phyloP scores from a whole-genome alignment of 2,888 invertebrate species.

The Cremastobaeus sp. region DNA sequence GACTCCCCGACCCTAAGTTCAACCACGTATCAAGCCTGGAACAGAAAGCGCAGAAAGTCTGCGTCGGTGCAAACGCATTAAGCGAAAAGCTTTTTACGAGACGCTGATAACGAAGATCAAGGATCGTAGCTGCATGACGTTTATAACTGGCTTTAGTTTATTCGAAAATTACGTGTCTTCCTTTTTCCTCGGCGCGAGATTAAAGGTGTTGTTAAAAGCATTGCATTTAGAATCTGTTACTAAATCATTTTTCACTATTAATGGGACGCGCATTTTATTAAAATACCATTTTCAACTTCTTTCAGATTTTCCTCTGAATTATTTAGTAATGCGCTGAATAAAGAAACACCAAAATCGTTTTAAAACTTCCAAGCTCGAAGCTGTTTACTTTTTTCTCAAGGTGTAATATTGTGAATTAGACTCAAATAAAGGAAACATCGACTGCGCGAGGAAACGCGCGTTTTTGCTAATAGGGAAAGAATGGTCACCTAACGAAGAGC shows the following conservation, averaged over 20 bases:
- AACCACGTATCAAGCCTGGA: conserved; percentile 62
- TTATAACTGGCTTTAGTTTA: conserved; percentile 53
- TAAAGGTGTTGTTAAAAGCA: conserved; percentile 41
- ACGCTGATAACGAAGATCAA: conserved; percentile 58
- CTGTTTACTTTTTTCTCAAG: too few relatives aligned
- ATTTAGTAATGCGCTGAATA: too few relatives aligned
- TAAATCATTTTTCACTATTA: conserved; percentile 32
- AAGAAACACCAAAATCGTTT: neutral
- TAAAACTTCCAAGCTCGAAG: too few relatives aligned
- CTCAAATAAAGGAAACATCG: too few relatives aligned
- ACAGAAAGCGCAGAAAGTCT: conserved; percentile 51
- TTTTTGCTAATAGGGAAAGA: too few relatives aligned
- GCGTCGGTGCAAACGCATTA: conserved; percentile 54
- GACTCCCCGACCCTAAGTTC: conserved; percentile 61
- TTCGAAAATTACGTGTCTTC: conserved; percentile 53
- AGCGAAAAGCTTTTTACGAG: conserved; percentile 58
- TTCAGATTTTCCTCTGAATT: too few relatives aligned
- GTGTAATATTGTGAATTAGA: too few relatives aligned
- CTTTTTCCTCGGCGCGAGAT: conserved; percentile 37
- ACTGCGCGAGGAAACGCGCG: too few relatives aligned
- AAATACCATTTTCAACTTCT: conserved; percentile 26
- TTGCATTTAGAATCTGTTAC: conserved; percentile 25
- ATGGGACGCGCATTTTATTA: conserved; percentile 28
- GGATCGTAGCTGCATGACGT: conserved; percentile 47
- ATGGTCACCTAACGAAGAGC: too few relatives aligned